Conservation (phyloP, 2,888 invertebrate genomes). For the Pocota personata region DNA sequence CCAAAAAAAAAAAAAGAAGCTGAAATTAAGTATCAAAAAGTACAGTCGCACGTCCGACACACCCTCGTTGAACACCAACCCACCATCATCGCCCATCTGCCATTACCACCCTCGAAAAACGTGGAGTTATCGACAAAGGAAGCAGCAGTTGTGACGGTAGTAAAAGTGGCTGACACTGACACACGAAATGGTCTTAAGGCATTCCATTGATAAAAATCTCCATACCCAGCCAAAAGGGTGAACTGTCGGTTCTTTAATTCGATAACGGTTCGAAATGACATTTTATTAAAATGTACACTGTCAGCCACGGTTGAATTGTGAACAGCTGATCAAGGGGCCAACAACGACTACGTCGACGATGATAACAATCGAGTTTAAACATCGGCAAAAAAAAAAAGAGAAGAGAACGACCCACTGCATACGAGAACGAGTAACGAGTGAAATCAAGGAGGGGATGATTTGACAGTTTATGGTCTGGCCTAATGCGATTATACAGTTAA, state of each 20-base stretch:
- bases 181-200: constrained; percentile 44
- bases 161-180: constrained; percentile 53
- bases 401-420: not conserved
- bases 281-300: constrained; percentile 54
- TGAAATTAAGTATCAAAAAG: constrained; percentile 53
- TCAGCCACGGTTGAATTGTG: constrained; percentile 34
- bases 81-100: constrained; percentile 5
- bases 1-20: not conserved
- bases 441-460: constrained; percentile 54
- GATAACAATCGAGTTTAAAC: constrained; percentile 33
- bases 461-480: constrained; percentile 67
- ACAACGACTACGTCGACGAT: not conserved
- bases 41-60: constrained; percentile 52
- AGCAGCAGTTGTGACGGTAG: constrained; percentile 53
- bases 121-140: constrained; percentile 34
- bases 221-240: constrained; percentile 33
- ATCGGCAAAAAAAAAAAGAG: not conserved
- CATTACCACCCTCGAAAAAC: constrained; percentile 28
- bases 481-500: constrained; percentile 73
- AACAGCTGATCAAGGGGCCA: constrained; percentile 63
- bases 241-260: constrained; percentile 45
- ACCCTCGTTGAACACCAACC: not conserved
- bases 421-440: constrained; percentile 1
- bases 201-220: constrained; percentile 44
- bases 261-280: constrained; percentile 49